Evolutionary conservation across 2,888 invertebrate genomes (phyloP).

Genomic region (Harpalus rubripes): DNA sequence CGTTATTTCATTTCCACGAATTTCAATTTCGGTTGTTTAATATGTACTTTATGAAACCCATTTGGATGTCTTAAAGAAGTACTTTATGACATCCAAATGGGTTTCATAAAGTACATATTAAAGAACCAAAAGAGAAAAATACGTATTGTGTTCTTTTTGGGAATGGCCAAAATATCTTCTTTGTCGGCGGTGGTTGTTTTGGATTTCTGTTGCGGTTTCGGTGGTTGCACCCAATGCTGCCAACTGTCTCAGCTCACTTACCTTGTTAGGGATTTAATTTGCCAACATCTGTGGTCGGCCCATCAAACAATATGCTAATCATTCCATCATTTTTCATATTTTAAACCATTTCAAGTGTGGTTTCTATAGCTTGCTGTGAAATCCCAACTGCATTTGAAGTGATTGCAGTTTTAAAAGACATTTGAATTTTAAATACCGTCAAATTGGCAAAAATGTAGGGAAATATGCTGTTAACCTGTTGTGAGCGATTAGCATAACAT

Average conservation of each 20-base stretch:
- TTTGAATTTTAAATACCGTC: not conserved
- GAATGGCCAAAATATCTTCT: not conserved
- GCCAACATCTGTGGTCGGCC: slow-evolving; percentile 40
- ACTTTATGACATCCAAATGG: too few relatives aligned
- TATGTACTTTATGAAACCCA: too few relatives aligned
- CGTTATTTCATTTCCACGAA: too few relatives aligned
- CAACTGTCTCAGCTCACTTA: slow-evolving; percentile 58
- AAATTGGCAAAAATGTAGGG: too few relatives aligned
- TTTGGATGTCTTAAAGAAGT: too few relatives aligned
- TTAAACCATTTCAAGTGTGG: not conserved
- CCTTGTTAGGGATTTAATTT: slow-evolving; percentile 50
- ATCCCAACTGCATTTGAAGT: not conserved
- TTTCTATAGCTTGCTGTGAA: not conserved
- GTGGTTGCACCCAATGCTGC: slow-evolving; percentile 53
- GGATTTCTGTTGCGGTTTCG: slow-evolving; percentile 26
- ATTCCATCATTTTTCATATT: slow-evolving; percentile 1
- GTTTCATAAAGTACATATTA: too few relatives aligned
- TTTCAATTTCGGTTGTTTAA: too few relatives aligned
- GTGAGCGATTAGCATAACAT: not conserved
- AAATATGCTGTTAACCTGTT: not conserved
- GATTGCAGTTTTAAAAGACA: not conserved
- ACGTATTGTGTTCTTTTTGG: not conserved
- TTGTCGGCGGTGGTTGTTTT: not conserved
- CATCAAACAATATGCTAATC: slow-evolving; percentile 27
- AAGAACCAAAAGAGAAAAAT: too few relatives aligned